Conservation (phyloP, 1,140 invertebrate species). For the Marisa cornuarietis region DNA sequence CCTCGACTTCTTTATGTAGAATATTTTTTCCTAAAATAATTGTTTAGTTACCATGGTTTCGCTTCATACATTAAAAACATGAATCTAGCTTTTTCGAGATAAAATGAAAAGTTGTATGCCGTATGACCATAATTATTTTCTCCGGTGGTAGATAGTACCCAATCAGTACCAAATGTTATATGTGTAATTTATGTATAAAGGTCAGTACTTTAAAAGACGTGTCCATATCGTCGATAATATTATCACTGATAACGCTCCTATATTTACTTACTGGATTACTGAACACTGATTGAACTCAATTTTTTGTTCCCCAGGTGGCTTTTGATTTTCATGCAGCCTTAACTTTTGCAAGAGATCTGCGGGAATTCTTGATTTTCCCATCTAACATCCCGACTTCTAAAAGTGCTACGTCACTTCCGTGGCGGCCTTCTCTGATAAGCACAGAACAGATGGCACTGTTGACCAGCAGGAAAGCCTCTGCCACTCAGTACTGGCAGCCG, state of each 20-base stretch:
- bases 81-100: too few species aligned
- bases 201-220: too few species aligned
- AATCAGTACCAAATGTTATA: too few species aligned
- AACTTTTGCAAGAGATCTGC: slow-evolving; percentile 23
- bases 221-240: background rate
- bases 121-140: too few species aligned
- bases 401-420: background rate
- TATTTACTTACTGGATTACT: background rate
- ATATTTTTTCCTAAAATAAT: too few species aligned
- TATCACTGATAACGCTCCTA: background rate
- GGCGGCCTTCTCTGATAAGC: slow-evolving; percentile 2
- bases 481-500: slow-evolving; percentile 23
- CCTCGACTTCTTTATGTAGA: too few species aligned
- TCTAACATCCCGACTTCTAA: background rate
- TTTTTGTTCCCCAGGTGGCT: background rate
- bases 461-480: background rate
- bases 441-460: slow-evolving; percentile 15
- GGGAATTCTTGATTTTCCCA: slow-evolving; percentile 7
- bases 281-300: too few species aligned
- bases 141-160: too few species aligned
- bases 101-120: too few species aligned
- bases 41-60: too few species aligned
- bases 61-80: too few species aligned
- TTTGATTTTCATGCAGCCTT: slow-evolving; percentile 26
- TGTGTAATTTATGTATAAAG: too few species aligned